Evolutionary conservation across 2,113 vertebrate species (phyloP), one percentile per base, ranked within the genome.

Genomic region (Grantiella picta): DNA sequence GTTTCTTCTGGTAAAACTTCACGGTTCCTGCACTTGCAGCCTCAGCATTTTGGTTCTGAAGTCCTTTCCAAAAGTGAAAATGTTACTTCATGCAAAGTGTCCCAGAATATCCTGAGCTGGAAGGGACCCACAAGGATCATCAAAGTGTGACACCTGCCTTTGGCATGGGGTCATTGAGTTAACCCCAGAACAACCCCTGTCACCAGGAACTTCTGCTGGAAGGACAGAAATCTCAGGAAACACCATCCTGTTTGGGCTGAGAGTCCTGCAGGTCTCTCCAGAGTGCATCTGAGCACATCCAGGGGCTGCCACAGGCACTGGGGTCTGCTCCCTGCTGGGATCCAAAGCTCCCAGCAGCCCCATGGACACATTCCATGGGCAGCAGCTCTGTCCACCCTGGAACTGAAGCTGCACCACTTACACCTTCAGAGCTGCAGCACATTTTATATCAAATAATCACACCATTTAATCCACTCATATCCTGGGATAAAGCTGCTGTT

Each of bases 111-210:
- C 21, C n/a, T 35, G 70, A 23, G 21, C 0, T 69, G 63, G n/a
- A 69, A 76, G 61, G 29, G 47, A 17, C 24, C 13, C 24, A 40
- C 40, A 47, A 16, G 38, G 56, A 53, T 42, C 70, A 40, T 2
- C 54, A 14, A 5, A 75, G 45, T 2, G 9, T 28, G 38, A 45
- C 27, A 50, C 23, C 79, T n/a, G 45, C n/a, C 20, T 35, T 33
- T 18, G 79, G 57, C 40, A 33, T 0, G 0, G 40, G 28, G 28
- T 10, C 27, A 10, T 1, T 36, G 31, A 10, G 8, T 16, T 16
- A 35, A 66, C 22, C 33, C 35, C 86, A 60, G 38, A 71, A n/a
- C 38, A 70, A 11, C 8, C 5, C 35, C 29, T 66, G 24, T 11
- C 70, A 44, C 22, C 88, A 52, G 45, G 24, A 66, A 16, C 19